Evolutionary conservation across 2,113 vertebrate species (phyloP).

Genomic region (Anser cygnoides): DNA sequence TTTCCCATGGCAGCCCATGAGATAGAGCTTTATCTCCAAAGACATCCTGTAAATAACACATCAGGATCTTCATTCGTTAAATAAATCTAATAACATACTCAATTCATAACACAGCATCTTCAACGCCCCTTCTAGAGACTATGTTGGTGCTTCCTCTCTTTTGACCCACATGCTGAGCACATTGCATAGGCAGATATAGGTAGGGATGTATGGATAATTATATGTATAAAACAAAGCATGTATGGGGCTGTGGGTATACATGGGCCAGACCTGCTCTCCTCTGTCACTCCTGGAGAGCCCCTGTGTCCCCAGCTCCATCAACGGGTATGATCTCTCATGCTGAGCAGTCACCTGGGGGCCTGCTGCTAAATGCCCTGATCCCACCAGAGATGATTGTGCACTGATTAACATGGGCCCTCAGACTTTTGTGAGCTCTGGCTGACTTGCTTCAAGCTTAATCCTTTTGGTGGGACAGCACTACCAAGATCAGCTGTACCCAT

Average conservation of each 20-base stretch:
- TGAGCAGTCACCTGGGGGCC: neutral
- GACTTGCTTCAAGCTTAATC: neutral
- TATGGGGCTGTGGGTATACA: neutral
- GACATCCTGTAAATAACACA: slow-evolving; percentile 42
- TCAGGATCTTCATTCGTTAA: slow-evolving; percentile 13
- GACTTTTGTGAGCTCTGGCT: neutral
- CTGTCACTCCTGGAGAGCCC: neutral
- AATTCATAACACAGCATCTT: neutral
- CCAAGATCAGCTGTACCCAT: neutral
- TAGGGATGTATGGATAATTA: too few relatives aligned
- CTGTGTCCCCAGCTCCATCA: neutral
- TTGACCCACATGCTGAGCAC: neutral
- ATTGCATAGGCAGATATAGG: neutral
- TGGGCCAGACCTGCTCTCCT: neutral
- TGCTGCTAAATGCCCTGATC: neutral
- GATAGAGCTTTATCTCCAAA: slow-evolving; percentile 68
- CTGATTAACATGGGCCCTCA: fast-evolving
- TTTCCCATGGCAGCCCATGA: slow-evolving; percentile 30
- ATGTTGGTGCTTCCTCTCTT: neutral
- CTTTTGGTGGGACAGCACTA: neutral
- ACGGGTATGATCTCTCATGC: neutral
- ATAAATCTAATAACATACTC: slow-evolving; percentile 1
- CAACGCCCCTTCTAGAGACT: neutral
- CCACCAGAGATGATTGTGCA: fast-evolving
- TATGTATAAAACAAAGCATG: too few relatives aligned